A percentile compares a stretch with the other conserved stretches of the same genome.
Evolutionary conservation across 2,888 invertebrate species (phyloP).

Genomic region (Aleiodes testaceus): DNA sequence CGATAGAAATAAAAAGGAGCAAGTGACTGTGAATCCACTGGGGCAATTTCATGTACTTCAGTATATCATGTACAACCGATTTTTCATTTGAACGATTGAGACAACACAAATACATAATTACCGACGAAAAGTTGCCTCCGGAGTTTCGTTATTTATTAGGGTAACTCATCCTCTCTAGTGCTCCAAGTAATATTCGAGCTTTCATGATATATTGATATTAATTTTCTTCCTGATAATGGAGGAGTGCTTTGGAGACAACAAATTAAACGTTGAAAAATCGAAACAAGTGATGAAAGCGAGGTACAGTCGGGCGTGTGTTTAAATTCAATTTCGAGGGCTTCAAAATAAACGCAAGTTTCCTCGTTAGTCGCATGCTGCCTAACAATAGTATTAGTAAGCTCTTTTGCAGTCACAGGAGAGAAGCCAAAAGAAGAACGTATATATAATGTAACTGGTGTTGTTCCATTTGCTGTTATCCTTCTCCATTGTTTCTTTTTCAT

Average conservation of each 20-base stretch:
- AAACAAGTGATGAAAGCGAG: constrained; percentile 2
- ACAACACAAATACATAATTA: background rate
- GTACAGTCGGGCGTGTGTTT: background rate
- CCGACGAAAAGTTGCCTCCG: background rate
- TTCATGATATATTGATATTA: background rate
- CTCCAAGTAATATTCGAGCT: background rate
- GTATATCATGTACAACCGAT: no score
- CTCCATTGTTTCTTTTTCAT: background rate
- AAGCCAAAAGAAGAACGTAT: background rate
- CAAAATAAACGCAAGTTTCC: constrained; percentile 14
- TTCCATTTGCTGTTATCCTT: background rate
- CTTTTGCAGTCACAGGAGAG: background rate
- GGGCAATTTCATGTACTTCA: background rate
- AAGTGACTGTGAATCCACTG: background rate
- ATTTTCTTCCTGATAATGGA: constrained; percentile 5
- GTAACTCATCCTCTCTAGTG: background rate
- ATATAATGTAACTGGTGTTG: no score
- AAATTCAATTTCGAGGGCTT: background rate
- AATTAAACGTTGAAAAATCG: no score
- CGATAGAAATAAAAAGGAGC: background rate
- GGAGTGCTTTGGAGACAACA: no score
- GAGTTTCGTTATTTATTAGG: constrained; percentile 25
- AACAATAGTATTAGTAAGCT: constrained; percentile 34
- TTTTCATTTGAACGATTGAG: background rate
- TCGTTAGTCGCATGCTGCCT: background rate